These are phyloP conservation scores for Ammodytes marinus DNA, from an alignment of 2,113 vertebrate species.

Conservation along the genomic window DNA sequence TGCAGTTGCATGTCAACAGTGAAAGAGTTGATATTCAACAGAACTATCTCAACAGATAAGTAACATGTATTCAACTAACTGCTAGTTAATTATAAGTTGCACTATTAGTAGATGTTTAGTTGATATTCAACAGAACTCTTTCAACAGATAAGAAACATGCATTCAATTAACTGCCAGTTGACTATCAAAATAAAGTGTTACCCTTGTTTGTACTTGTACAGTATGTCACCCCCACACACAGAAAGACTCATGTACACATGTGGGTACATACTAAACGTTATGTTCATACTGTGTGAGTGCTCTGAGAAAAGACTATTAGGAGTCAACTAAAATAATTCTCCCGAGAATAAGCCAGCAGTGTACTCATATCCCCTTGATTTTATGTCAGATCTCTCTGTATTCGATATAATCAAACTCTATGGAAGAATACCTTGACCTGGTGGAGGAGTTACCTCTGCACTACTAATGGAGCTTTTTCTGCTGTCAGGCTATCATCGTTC, in stretches of 20 bases:
- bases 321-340: not conserved
- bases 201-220: too few relatives aligned
- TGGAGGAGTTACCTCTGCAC: not conserved
- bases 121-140: too few relatives aligned
- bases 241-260: not conserved
- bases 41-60: too few relatives aligned
- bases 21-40: too few relatives aligned
- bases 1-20: too few relatives aligned
- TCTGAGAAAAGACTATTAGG: too few relatives aligned
- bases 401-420: not conserved
- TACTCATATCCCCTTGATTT: not conserved
- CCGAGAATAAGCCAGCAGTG: not conserved
- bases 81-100: too few relatives aligned
- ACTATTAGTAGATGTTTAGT: too few relatives aligned
- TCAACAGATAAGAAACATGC: too few relatives aligned
- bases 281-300: constrained; percentile 10
- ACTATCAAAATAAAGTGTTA: too few relatives aligned
- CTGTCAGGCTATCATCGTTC: constrained; percentile 13
- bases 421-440: constrained; percentile 1
- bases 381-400: not conserved
- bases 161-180: too few relatives aligned
- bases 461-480: constrained; percentile 12
- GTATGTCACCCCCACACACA: not conserved
- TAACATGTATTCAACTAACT: too few relatives aligned
- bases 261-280: constrained; percentile 8